Base-by-base conservation (phyloP, 2,797 vertebrate genomes). In the Anomalospiza imberbis region DNA sequence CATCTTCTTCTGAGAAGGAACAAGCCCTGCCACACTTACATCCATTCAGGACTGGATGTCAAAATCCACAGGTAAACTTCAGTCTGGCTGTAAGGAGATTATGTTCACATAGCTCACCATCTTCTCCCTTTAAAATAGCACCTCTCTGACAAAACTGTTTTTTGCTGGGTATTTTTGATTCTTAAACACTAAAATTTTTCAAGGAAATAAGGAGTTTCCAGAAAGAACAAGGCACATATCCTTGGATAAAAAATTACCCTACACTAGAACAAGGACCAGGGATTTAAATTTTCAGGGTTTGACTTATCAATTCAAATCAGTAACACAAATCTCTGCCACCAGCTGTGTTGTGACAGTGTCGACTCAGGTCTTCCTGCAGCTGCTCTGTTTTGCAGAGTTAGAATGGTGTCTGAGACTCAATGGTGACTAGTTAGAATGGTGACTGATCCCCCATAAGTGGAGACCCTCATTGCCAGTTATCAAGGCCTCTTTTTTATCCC, bases 61-160 rank as follows among this genome's bases (percentile, higher is more conserved):
- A 88, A 94, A 88, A 85, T 63, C 45, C n/a, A 47, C 17, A 19
- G 9, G 10, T 34, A 63, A 80, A 57, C 12, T 70, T 45, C 19
- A 74, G 42, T 26, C 2, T 0, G 0, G 8, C 4, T 78, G 9
- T 73, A 40, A 74, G 24, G 50, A 67, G 26, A n/a, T 0, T 1
- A 29, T 71, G 53, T 48, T 44, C 26, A 28, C 21, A 19, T 5
- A 73, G 34, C 10, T 82, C 17, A 28, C 28, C 10, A 24, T 60
- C 40, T 67, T 16, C 9, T 85, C 26, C 12, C 10, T 50, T 84
- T 60, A 68, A 85, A 80, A 74, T 2, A 60, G 0, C 8, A 25
- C 5, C 16, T 72, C 8, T 28, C 25, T 65, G 25, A 45, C 10
- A 85, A 93, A 85, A 34, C 2, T 38, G 16, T 1, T 6, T 88